phyloP scores from a whole-genome alignment of 2,888 invertebrate species.

The Brachyptera putata region DNA sequence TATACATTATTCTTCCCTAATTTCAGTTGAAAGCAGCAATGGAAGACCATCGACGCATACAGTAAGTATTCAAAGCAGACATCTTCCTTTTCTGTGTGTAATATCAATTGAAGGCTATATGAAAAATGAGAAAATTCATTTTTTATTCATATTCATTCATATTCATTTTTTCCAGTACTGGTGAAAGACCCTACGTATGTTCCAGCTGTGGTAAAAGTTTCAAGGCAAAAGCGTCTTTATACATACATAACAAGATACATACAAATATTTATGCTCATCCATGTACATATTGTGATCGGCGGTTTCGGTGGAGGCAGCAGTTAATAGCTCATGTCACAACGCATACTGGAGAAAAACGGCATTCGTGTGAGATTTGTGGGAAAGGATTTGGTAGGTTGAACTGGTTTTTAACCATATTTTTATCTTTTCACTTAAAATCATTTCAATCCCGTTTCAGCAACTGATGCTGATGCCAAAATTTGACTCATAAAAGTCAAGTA shows the following conservation, averaged over 20 bases:
- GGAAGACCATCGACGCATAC: constrained; percentile 42
- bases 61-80: too few relatives aligned
- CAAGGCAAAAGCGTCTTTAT: constrained; percentile 60
- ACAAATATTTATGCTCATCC: constrained; percentile 51
- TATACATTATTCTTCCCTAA: too few relatives aligned
- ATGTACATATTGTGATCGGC: constrained; percentile 45
- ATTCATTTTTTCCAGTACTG: too few relatives aligned
- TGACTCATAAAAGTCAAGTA: too few relatives aligned
- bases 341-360: constrained; percentile 56
- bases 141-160: too few relatives aligned
- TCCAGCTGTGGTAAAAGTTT: constrained; percentile 48
- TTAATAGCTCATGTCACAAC: constrained; percentile 45
- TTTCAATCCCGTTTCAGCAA: too few relatives aligned
- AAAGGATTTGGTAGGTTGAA: constrained; percentile 63
- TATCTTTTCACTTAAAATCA: too few relatives aligned
- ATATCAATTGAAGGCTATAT: too few relatives aligned
- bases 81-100: too few relatives aligned
- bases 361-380: constrained; percentile 61
- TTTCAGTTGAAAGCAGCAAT: constrained; percentile 1
- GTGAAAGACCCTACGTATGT: constrained; percentile 39
- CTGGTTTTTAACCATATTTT: too few relatives aligned
- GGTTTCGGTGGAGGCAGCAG: constrained; percentile 3
- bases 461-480: too few relatives aligned
- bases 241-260: constrained; percentile 59
- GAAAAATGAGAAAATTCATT: too few relatives aligned